Conservation (phyloP, 2,888 invertebrate genomes). For the Heliconius aoede region DNA sequence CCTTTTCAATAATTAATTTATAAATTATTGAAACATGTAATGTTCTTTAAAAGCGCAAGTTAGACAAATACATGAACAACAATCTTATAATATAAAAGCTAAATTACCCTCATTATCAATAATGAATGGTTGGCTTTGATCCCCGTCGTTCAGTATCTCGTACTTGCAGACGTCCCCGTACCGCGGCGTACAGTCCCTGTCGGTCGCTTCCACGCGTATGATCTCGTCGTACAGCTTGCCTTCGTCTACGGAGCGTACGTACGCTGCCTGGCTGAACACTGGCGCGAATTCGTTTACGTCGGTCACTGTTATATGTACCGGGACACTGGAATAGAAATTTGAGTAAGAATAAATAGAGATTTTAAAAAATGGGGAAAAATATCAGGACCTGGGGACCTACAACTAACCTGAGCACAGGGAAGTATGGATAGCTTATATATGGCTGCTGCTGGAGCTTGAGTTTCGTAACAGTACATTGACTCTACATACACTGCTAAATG, state of each 20-base stretch:
- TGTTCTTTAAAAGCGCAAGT: no score
- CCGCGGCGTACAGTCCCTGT: slow-evolving; percentile 97
- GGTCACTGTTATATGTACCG: slow-evolving; percentile 96
- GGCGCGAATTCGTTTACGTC: slow-evolving; percentile 98
- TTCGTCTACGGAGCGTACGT: slow-evolving; percentile 95
- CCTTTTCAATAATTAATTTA: no score
- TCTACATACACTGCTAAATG: no score
- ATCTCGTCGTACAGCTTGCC: slow-evolving; percentile 95
- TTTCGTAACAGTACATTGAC: no score
- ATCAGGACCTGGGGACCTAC: not conserved
- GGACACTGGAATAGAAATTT: slow-evolving; percentile 85
- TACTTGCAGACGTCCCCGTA: slow-evolving; percentile 99
- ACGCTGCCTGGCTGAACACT: slow-evolving; percentile 94
- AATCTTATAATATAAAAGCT: no score
- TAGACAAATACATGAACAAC: no score
- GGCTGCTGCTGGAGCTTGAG: no score
- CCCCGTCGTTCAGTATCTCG: slow-evolving; percentile 90
- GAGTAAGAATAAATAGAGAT: not conserved
- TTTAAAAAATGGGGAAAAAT: not conserved
- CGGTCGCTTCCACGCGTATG: slow-evolving; percentile 94
- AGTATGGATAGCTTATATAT: no score
- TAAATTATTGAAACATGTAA: no score
- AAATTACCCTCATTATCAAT: slow-evolving; percentile 94
- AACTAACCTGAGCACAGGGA: not conserved
- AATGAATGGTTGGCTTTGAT: slow-evolving; percentile 88